phyloP scores from a whole-genome alignment of 2,797 vertebrate species.

The Cetoscarus ocellatus region DNA sequence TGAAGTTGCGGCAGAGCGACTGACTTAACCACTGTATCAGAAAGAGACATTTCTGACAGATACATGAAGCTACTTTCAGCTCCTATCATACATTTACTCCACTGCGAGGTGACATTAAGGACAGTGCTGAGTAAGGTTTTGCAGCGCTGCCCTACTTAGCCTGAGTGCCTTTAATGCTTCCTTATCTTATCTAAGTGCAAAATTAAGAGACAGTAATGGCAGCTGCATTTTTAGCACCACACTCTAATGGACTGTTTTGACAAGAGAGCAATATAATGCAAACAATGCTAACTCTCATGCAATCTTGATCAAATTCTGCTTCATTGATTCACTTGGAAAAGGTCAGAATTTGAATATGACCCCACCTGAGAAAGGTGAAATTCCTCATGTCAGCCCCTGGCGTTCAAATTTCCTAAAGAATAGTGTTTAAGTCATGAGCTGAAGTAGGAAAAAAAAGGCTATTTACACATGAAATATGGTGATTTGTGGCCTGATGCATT shows the following conservation, averaged over 20 bases:
- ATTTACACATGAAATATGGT: too few species aligned
- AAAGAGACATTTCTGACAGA: constrained; percentile 39
- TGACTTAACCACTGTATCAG: constrained; percentile 29
- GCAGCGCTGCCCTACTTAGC: constrained; percentile 23
- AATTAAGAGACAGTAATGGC: constrained; percentile 41
- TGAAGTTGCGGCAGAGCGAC: constrained; percentile 24
- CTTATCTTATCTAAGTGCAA: constrained; percentile 44
- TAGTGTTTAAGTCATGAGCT: too few species aligned
- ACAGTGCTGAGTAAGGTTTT: constrained; percentile 25
- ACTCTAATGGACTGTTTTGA: constrained; percentile 5
- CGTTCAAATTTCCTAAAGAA: too few species aligned
- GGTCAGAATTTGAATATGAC: too few species aligned
- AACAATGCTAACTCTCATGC: background rate
- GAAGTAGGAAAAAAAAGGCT: too few species aligned
- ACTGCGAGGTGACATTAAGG: constrained; percentile 30
- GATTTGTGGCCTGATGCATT: too few species aligned
- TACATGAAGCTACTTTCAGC: constrained; percentile 34
- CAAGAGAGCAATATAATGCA: background rate
- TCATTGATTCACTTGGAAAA: too few species aligned
- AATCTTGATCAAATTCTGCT: background rate
- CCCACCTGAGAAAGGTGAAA: too few species aligned
- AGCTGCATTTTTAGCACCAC: constrained; percentile 13
- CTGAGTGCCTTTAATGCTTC: constrained; percentile 40
- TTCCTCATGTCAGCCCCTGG: too few species aligned
- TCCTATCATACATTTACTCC: constrained; percentile 49